Percentiles rank a stretch among this genome's conserved stretches.
Evolutionary conservation across 2,888 invertebrate genomes (phyloP).

Genomic region (Opisthograptis luteolata): DNA sequence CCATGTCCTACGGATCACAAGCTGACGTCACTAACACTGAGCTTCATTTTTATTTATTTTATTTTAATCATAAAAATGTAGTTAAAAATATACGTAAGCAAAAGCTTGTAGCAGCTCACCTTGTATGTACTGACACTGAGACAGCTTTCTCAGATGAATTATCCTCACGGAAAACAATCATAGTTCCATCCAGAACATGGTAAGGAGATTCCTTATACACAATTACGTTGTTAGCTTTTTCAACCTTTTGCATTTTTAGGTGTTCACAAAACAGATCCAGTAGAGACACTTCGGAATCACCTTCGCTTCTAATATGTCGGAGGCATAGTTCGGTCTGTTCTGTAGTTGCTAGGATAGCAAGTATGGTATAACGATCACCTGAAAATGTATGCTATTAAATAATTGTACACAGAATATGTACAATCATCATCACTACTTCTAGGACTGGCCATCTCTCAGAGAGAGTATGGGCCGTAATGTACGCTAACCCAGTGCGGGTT

Average conservation of each 20-base stretch:
- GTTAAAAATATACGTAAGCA: not conserved
- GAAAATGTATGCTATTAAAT: too few relatives aligned
- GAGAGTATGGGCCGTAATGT: too few relatives aligned
- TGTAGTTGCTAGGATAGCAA: constrained; percentile 60
- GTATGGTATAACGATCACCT: constrained; percentile 47
- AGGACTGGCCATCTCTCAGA: too few relatives aligned
- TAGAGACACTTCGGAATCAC: constrained; percentile 36
- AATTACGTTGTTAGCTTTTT: constrained; percentile 44
- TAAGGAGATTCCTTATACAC: constrained; percentile 60
- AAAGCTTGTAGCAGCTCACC: constrained; percentile 49
- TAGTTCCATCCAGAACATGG: constrained; percentile 62
- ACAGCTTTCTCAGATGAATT: constrained; percentile 14
- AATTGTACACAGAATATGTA: too few relatives aligned
- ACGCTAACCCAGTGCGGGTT: too few relatives aligned
- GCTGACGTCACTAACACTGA: too few relatives aligned
- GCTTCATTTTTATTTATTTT: too few relatives aligned
- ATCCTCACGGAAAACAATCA: constrained; percentile 50
- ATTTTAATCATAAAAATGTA: too few relatives aligned
- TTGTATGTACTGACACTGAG: constrained; percentile 53
- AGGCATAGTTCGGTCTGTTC: constrained; percentile 54
- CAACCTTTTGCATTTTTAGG: constrained; percentile 58
- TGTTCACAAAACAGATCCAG: constrained; percentile 51
- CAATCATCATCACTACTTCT: too few relatives aligned
- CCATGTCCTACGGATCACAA: too few relatives aligned
- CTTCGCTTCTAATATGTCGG: constrained; percentile 46